Evolutionary conservation across 2,888 invertebrate species (phyloP).

Genomic region (Cataglyphis altisquamis): DNA sequence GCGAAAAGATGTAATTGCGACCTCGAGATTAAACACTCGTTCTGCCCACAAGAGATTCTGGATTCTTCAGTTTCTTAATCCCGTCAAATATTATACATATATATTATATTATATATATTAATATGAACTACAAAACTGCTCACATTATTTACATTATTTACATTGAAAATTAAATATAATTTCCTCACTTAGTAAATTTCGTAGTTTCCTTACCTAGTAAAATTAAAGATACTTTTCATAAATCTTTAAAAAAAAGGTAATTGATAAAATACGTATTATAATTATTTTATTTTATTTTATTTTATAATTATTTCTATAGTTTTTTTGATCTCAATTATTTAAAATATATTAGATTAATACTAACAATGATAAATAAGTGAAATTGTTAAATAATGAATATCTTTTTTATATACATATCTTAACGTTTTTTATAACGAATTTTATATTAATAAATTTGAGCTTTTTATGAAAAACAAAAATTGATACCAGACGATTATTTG

Average conservation of each 20-base stretch:
- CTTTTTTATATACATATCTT: background rate
- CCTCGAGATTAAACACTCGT: background rate
- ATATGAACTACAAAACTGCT: background rate
- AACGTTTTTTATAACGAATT: no score
- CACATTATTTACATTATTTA: background rate
- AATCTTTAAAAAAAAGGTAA: background rate
- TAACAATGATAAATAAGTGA: background rate
- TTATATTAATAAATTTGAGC: background rate
- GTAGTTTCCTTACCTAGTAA: background rate
- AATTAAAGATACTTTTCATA: no score
- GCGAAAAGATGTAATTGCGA: constrained; percentile 26
- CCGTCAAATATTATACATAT: background rate
- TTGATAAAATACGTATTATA: background rate
- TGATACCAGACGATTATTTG: background rate
- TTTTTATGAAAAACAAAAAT: background rate
- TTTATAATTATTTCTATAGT: background rate
- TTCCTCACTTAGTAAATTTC: no score
- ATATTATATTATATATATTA: no score
- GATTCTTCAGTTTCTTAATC: background rate
- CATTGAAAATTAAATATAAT: background rate
- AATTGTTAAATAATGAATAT: background rate
- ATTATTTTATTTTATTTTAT: background rate
- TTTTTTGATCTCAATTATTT: background rate
- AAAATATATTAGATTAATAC: background rate
- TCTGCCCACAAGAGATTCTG: background rate